Evolutionary conservation across 2,888 invertebrate genomes (phyloP).

Genomic region (Hesperia comma): DNA sequence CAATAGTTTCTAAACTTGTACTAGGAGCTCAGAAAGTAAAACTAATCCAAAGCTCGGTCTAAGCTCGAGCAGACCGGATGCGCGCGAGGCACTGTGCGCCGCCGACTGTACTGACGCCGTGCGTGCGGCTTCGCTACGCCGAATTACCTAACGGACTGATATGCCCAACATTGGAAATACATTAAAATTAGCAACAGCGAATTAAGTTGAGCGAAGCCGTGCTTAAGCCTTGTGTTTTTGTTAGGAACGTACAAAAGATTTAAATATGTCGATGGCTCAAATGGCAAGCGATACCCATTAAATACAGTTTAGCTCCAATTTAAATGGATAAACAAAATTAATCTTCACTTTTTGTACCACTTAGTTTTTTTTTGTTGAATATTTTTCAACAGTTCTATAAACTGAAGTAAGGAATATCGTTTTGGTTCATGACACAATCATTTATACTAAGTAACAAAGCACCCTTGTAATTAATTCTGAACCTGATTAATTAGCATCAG

Average conservation of each 20-base stretch:
- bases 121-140: constrained; percentile 53
- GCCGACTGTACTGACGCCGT: constrained; percentile 37
- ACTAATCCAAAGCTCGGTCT: constrained; percentile 21
- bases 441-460: no score
- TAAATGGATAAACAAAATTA: no score
- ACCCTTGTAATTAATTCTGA: no score
- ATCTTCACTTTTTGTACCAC: no score
- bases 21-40: constrained; percentile 20
- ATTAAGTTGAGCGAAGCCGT: not conserved
- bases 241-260: not conserved
- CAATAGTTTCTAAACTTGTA: not conserved
- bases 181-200: constrained; percentile 14
- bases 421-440: no score
- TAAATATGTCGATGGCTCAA: no score
- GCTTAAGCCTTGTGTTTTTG: not conserved
- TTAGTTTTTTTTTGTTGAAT: no score
- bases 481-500: no score
- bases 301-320: no score
- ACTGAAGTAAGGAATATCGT: no score
- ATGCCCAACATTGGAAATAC: not conserved
- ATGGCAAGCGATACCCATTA: no score
- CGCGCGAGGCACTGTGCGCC: constrained; percentile 51
- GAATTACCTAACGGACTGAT: constrained; percentile 46
- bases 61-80: constrained; percentile 51
- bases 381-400: no score